phyloP scores from a whole-genome alignment of 2,797 vertebrate genomes.

The Anas acuta region DNA sequence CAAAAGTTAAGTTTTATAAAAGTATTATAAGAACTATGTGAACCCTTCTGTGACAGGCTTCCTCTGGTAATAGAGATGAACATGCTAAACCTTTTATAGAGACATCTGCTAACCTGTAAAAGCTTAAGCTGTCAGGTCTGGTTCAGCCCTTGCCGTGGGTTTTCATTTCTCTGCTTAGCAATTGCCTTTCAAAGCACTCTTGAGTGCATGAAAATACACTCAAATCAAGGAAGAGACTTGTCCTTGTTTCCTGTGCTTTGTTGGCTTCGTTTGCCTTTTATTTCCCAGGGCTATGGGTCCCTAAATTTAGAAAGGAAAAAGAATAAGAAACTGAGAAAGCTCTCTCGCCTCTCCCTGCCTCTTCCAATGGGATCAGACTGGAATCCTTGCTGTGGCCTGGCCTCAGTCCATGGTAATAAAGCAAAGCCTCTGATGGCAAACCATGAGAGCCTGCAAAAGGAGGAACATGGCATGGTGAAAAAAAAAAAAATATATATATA shows the following conservation, averaged over 20 bases:
- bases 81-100: background rate
- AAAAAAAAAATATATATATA: no score
- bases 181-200: background rate
- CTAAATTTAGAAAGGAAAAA: slow-evolving; percentile 4
- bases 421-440: accelerated
- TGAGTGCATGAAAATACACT: background rate
- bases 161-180: background rate
- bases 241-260: background rate
- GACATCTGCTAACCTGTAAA: background rate
- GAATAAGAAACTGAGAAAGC: background rate
- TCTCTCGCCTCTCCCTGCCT: background rate
- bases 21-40: background rate
- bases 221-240: background rate
- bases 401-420: background rate
- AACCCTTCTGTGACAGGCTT: background rate
- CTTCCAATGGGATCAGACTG: background rate
- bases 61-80: background rate
- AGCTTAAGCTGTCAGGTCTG: background rate
- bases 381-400: background rate
- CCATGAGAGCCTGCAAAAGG: background rate
- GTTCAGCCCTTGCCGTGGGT: background rate
- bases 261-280: background rate
- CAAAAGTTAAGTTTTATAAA: background rate
- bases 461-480: background rate
- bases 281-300: background rate